Percentiles rank a stretch among this genome's conserved stretches.
Evolutionary conservation across 2,888 invertebrate genomes (phyloP).

Genomic region (Yponomeuta plumbellus): DNA sequence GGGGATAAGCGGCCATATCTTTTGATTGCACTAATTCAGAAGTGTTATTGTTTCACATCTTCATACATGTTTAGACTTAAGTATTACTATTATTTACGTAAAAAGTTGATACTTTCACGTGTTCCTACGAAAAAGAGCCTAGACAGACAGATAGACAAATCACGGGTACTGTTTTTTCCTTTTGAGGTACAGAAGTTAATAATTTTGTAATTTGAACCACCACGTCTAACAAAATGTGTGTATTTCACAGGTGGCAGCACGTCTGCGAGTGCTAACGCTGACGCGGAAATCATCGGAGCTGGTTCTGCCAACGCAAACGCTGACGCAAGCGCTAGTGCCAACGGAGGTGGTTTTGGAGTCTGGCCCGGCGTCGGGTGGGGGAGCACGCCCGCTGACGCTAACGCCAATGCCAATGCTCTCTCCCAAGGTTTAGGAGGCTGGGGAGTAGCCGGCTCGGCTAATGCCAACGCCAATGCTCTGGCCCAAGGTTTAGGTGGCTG

Average conservation of each 20-base stretch:
- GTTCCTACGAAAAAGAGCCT: too few relatives aligned
- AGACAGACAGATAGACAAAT: too few relatives aligned
- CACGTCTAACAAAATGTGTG: background rate
- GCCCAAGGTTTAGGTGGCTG: background rate
- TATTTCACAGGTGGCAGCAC: background rate
- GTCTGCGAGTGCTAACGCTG: background rate
- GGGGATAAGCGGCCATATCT: too few relatives aligned
- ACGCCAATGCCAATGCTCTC: background rate
- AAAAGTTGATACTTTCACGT: too few relatives aligned
- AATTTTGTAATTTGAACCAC: too few relatives aligned
- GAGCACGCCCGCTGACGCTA: background rate
- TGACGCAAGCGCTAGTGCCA: background rate
- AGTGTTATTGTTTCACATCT: too few relatives aligned
- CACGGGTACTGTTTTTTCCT: too few relatives aligned
- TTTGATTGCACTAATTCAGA: too few relatives aligned
- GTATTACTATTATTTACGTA: too few relatives aligned
- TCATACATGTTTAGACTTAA: too few relatives aligned
- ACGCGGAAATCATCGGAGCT: background rate
- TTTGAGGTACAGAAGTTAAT: too few relatives aligned
- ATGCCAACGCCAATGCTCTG: conserved; percentile 9
- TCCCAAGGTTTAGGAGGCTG: background rate
- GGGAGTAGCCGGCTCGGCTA: background rate
- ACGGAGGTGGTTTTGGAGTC: background rate
- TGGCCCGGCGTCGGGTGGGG: background rate
- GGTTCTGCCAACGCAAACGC: background rate